Base-by-base conservation (phyloP, 2,797 vertebrate genomes). In the Premnoplex brunnescens region DNA sequence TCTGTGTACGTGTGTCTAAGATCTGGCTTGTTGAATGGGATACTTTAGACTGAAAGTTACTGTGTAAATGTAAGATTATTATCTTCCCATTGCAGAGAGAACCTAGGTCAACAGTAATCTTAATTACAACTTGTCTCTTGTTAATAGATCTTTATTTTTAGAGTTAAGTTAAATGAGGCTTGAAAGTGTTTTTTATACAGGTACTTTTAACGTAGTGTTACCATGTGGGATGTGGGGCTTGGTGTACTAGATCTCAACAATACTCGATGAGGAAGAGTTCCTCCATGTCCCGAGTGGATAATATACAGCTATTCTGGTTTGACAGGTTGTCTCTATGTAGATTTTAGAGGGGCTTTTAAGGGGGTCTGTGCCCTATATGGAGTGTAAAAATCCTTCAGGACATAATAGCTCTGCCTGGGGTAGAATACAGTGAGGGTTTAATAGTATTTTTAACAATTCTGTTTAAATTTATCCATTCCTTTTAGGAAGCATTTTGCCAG, bases 91-190 rank as follows among this genome's bases (percentile, higher is more conserved):
- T 83, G 20, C 49, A 91, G 43, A 49, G 41, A 80, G 66, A 87
- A 77, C 49, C 22, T 55, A 62, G 68, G 64, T 89, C 84, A 91
- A 89, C 72, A 71, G n/a, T 72, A 77, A 10, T 76, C 84, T 95
- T 83, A 94, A 77, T 77, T 92, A 78, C 73, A 78, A 21, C 46
- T 89, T 88, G 55, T 85, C 92, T 93, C 49, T 71, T 44, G 44
- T 92, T 89, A 89, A 76, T 71, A 87, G 27, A 63, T 81, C 62
- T 75, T 84, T 95, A 63, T 84, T 93, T 95, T 94, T 89, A 64
- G 59, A 77, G 37, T 76, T 74, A 82, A 64, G 41, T 62, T 90
- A 84, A 84, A 86, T 56, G 69, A 84, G 37, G 24, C 78, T 85
- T 82, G 78, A 62, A 90, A 91, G 30, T 48, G 32, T 37, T 88